Evolutionary conservation across 1,140 invertebrate genomes (phyloP), one percentile per base, ranked within the genome.

Genomic region (Drosophila suzukii): DNA sequence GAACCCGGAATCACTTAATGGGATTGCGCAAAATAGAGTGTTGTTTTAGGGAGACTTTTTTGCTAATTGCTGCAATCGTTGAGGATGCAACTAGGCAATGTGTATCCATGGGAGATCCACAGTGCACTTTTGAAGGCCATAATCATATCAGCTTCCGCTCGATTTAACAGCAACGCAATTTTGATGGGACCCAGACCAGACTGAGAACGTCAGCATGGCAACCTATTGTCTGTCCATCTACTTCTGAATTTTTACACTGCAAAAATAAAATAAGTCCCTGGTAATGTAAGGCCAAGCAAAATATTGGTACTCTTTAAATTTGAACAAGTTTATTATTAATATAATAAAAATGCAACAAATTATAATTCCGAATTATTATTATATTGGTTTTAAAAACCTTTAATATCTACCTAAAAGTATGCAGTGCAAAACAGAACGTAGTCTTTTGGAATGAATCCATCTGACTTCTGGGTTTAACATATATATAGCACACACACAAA

Each of bases 91-190:
- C 55, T 53, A 20, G 43, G 13, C 36, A 39, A 20, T 12, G 41
- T 1, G 20, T 56, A 38, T 30, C 24, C 44, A 55, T 32, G 32
- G n/a, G 27, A 13, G 38, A 49, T 44, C 10, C 36, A 13, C 43
- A 41, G 24, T 67, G 60, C 50, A 76, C 55, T 34, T 51, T 65
- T 56, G 70, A 39, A 51, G 83, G 49, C 50, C 71, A 85, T 91
- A 91, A 91, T 91, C 89, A 82, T 80, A 86, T 91, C 85, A 91
- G 62, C 73, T 91, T 91, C 89, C 71, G 63, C 79, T 70, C 90
- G 89, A 91, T 91, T 91, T 80, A 91, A 90, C 84, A 84, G 77
- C 68, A 67, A 74, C 80, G 85, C 79, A 82, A 86, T 82, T 66
- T 74, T 38, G 60, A 66, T 53, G 44, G 36, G 41, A 50, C 58